Conservation (phyloP, 2,113 vertebrate species). For the Myanophis thanlyinensis region DNA sequence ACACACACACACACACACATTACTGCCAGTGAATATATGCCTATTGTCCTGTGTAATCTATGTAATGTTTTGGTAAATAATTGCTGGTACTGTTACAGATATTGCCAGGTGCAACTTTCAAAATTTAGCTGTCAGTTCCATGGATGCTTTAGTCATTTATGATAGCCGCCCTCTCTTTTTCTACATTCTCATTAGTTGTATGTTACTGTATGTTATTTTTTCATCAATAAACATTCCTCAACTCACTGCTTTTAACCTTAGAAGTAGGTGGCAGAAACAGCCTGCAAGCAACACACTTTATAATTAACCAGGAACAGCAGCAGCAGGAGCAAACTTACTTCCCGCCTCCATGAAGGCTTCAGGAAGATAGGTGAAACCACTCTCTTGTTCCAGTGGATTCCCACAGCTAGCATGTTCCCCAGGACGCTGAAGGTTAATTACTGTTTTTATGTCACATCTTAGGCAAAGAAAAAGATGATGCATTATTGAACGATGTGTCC, state of each 20-base stretch:
- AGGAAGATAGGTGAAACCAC: conserved; percentile 92
- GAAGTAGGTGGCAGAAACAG: conserved; percentile 38
- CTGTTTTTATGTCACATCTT: conserved; percentile 88
- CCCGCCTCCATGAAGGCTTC: conserved; percentile 95
- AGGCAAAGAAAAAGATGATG: conserved; percentile 52
- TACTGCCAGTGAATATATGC: not conserved
- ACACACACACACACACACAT: not conserved
- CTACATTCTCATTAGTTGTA: not conserved
- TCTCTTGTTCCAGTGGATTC: conserved; percentile 87
- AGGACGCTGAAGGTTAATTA: conserved; percentile 96
- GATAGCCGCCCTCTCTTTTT: not conserved
- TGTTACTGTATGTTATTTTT: not conserved
- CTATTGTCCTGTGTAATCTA: not conserved
- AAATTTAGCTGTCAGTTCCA: not conserved
- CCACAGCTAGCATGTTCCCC: conserved; percentile 97
- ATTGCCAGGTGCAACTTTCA: not conserved
- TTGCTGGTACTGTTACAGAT: not conserved
- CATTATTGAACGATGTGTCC: conserved; percentile 23
- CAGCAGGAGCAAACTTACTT: conserved; percentile 78
- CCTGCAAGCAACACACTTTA: conserved; percentile 36
- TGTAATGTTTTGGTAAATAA: not conserved
- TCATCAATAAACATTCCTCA: conserved; percentile 10
- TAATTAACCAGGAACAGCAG: conserved; percentile 56
- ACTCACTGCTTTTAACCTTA: conserved; percentile 30
- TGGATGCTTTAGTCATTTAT: not conserved